A percentile compares a stretch with the other conserved stretches of the same genome.
Conservation (phyloP, 2,888 invertebrate genomes). For the Tiliacea aurago region DNA sequence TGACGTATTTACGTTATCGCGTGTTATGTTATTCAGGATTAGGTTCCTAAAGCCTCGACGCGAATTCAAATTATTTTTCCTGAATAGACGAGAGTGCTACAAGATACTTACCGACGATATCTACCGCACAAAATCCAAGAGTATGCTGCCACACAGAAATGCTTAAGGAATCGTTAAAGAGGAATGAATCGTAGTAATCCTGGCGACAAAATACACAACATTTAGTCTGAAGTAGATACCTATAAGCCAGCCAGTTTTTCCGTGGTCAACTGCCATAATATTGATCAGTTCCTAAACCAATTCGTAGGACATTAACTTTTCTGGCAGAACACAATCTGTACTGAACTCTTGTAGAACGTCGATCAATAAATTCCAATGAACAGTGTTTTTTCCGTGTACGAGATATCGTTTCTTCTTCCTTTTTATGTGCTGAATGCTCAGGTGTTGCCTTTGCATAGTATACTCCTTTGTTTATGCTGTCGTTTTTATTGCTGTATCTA, state of each 20-base stretch:
- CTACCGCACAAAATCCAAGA: constrained; percentile 12
- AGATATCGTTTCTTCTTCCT: constrained; percentile 40
- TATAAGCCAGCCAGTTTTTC: not conserved
- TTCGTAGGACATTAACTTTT: constrained; percentile 42
- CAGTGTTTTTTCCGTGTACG: constrained; percentile 45
- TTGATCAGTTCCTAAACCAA: constrained; percentile 3
- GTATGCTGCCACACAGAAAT: not conserved
- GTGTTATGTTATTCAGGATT: constrained; percentile 72
- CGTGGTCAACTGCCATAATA: not conserved
- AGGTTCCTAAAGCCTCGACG: constrained; percentile 57
- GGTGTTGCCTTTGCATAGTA: constrained; percentile 39
- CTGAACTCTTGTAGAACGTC: constrained; percentile 41
- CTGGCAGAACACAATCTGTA: constrained; percentile 41
- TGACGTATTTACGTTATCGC: constrained; percentile 74
- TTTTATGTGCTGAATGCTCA: constrained; percentile 47
- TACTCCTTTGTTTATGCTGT: constrained; percentile 24
- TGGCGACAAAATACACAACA: not conserved
- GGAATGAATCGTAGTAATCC: not conserved
- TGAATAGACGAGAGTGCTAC: constrained; percentile 49
- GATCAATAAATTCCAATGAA: constrained; percentile 57
- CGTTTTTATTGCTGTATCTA: constrained; percentile 30
- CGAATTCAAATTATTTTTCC: constrained; percentile 70
- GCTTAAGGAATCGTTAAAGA: constrained; percentile 8
- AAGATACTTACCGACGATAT: not conserved
- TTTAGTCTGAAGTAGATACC: not conserved